phyloP scores from a whole-genome alignment of 2,797 vertebrate species.

The Anas flavirostris region DNA sequence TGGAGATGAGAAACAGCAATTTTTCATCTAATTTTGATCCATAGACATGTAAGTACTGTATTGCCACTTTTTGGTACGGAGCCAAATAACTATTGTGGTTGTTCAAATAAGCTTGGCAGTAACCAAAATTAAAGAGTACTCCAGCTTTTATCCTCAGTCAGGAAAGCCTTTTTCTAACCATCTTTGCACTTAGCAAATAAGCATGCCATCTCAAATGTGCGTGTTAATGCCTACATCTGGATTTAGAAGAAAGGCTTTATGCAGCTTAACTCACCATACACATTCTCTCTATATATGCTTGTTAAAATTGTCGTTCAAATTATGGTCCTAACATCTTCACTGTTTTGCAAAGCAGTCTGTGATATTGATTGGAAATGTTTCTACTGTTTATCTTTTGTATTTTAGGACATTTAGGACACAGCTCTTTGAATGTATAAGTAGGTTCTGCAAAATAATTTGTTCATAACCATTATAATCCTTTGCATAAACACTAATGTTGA shows the following conservation, averaged over 20 bases:
- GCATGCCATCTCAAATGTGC: conserved; percentile 70
- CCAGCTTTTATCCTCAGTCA: conserved; percentile 79
- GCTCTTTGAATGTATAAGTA: conserved; percentile 53
- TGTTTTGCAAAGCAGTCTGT: conserved; percentile 47
- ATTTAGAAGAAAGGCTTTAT: conserved; percentile 77
- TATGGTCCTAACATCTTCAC: conserved; percentile 32
- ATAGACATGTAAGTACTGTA: conserved; percentile 78
- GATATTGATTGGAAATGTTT: conserved; percentile 46
- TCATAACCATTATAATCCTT: conserved; percentile 48
- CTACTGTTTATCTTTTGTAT: conserved; percentile 51
- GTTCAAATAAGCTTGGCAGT: conserved; percentile 76
- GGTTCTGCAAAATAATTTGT: conserved; percentile 47
- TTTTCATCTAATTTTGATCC: conserved; percentile 86
- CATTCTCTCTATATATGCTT: conserved; percentile 63
- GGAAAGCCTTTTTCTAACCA: conserved; percentile 78
- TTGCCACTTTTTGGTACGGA: conserved; percentile 76
- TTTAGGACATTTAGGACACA: conserved; percentile 18
- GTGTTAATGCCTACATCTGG: conserved; percentile 74
- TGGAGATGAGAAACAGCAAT: conserved; percentile 82
- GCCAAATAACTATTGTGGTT: conserved; percentile 79
- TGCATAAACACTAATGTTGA: conserved; percentile 38
- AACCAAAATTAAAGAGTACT: conserved; percentile 81
- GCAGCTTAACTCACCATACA: conserved; percentile 68
- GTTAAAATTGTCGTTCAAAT: conserved; percentile 67
- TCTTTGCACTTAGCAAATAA: conserved; percentile 80